These are phyloP conservation scores for Gymnocephalus cernua DNA, from an alignment of 2,113 vertebrate species.

Conservation along the genomic window DNA sequence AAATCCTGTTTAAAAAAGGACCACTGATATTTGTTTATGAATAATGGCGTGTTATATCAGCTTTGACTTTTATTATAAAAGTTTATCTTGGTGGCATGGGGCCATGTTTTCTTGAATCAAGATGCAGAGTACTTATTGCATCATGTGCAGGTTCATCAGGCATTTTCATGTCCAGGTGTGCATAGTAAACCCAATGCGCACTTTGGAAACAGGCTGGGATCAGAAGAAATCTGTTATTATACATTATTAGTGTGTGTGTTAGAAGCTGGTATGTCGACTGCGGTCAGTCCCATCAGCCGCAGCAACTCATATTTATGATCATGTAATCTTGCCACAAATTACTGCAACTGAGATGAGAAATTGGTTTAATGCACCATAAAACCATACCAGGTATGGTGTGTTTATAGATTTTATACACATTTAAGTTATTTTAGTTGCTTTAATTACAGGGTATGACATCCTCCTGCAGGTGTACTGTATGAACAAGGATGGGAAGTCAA, in stretches of 20 bases:
- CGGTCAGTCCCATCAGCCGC: not conserved
- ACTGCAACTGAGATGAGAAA: not conserved
- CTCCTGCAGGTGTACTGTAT: not conserved
- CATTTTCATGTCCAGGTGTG: not conserved
- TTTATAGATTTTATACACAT: conserved; percentile 7
- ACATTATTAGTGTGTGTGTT: not conserved
- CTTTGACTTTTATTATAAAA: conserved; percentile 1
- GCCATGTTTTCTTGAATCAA: not conserved
- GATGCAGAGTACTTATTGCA: not conserved
- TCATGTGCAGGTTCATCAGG: not conserved
- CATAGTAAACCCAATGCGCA: not conserved
- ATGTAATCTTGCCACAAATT: not conserved
- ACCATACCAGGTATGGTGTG: not conserved
- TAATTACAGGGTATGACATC: not conserved
- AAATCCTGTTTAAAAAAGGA: conserved; percentile 4
- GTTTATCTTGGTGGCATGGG: not conserved
- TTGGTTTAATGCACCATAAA: not conserved
- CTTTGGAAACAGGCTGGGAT: not conserved
- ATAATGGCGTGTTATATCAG: not conserved
- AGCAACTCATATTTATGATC: not conserved
- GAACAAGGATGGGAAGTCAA: not conserved
- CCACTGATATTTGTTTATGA: conserved; percentile 5
- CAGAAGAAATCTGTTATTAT: conserved; percentile 8
- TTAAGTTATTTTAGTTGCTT: not conserved
- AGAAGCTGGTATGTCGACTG: not conserved